Conservation (phyloP, 1,140 invertebrate genomes). For the Drosophila quadrilineata region DNA sequence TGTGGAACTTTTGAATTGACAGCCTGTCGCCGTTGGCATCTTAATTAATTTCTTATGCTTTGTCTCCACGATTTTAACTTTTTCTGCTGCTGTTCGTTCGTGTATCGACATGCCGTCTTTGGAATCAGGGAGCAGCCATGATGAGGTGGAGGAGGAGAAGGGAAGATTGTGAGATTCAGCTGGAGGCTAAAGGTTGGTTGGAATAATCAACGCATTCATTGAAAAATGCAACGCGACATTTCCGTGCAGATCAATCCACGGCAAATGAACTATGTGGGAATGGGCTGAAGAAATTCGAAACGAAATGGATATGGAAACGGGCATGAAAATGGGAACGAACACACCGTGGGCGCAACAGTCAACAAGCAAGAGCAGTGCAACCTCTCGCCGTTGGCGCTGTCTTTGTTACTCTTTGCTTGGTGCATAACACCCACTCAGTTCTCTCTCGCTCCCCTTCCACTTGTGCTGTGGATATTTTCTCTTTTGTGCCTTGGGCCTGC, state of each 20-base stretch:
- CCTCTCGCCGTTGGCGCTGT: no score
- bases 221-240: slow-evolving; percentile 72
- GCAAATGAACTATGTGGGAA: no score
- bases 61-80: slow-evolving; percentile 16
- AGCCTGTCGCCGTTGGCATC: slow-evolving; percentile 18
- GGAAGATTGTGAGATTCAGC: background rate
- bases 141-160: no score
- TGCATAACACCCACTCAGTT: slow-evolving; percentile 5
- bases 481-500: slow-evolving; percentile 63
- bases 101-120: no score
- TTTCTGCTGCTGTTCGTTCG: no score
- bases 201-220: slow-evolving; percentile 71
- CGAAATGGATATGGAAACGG: background rate
- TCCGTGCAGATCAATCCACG: no score
- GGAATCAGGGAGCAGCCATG: no score
- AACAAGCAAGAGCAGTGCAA: no score
- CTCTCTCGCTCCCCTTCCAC: background rate
- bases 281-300: background rate
- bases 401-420: background rate
- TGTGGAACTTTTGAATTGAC: slow-evolving; percentile 15
- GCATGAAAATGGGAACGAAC: slow-evolving; percentile 10
- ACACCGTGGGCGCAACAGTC: slow-evolving; percentile 10
- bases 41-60: slow-evolving; percentile 65
- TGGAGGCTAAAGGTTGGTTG: slow-evolving; percentile 14
- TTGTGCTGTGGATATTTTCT: slow-evolving; percentile 24